A percentile compares a stretch with the other conserved stretches of the same genome.
Conservation (phyloP, 1,140 invertebrate genomes). For the Propsilocerus akamusi region DNA sequence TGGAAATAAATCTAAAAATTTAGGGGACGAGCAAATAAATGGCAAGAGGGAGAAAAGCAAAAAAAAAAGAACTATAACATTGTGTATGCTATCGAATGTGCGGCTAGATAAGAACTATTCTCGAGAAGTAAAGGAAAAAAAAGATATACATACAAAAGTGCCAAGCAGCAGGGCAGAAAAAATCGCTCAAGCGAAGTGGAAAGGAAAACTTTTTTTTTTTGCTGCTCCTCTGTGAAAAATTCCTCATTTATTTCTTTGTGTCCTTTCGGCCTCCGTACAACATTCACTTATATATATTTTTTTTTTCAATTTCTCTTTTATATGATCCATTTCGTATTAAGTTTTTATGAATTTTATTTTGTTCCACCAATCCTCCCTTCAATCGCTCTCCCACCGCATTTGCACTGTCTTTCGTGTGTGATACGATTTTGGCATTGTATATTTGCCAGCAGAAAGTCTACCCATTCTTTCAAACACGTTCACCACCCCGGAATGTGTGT, state of each 20-base stretch:
- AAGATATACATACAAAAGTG: too few species aligned
- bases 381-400: too few species aligned
- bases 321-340: conserved; percentile 2
- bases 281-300: too few species aligned
- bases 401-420: too few species aligned
- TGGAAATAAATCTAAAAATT: too few species aligned
- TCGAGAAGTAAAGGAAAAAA: too few species aligned
- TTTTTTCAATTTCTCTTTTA: conserved; percentile 4
- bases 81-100: neutral
- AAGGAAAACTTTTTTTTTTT: neutral
- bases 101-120: neutral
- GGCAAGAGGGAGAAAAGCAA: neutral
- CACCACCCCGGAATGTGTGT: too few species aligned
- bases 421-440: neutral
- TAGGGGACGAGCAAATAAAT: neutral
- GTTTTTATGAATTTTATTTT: conserved; percentile 1
- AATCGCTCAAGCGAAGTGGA: neutral
- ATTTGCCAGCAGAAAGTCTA: neutral
- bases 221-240: neutral
- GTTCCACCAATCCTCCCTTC: too few species aligned
- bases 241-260: conserved; percentile 3
- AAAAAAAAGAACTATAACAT: neutral
- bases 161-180: neutral
- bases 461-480: too few species aligned
- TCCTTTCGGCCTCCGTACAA: neutral